Evolutionary conservation across 2,113 vertebrate genomes (phyloP).

Genomic region (Gavialis gangeticus): DNA sequence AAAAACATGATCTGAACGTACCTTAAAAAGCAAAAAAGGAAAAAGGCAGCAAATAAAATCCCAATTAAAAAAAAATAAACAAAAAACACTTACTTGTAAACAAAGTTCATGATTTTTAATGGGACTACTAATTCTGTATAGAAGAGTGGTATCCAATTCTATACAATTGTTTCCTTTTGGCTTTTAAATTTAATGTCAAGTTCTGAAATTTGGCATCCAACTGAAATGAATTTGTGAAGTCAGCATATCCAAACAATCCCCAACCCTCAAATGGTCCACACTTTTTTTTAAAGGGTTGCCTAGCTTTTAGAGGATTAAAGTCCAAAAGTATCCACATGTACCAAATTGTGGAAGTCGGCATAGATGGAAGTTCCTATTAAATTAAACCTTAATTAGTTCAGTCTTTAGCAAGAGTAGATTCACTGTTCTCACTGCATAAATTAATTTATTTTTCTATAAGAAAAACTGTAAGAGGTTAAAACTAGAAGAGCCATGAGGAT

Average conservation of each 20-base stretch:
- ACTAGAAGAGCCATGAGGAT: background rate
- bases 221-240: background rate
- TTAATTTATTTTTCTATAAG: background rate
- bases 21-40: background rate
- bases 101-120: background rate
- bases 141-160: background rate
- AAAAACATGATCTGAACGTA: background rate
- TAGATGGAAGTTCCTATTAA: background rate
- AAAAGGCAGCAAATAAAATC: background rate
- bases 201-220: background rate
- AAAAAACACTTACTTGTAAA: background rate
- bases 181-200: background rate
- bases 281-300: background rate
- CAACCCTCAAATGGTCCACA: background rate
- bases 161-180: background rate
- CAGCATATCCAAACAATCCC: background rate
- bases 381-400: background rate
- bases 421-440: background rate
- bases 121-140: background rate
- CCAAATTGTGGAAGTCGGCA: background rate
- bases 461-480: background rate
- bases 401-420: background rate
- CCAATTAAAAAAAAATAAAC: background rate
- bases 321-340: rapidly evolving
- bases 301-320: background rate